Evolutionary conservation across 1,140 invertebrate genomes (phyloP).

Genomic region (Drosophila pandora): DNA sequence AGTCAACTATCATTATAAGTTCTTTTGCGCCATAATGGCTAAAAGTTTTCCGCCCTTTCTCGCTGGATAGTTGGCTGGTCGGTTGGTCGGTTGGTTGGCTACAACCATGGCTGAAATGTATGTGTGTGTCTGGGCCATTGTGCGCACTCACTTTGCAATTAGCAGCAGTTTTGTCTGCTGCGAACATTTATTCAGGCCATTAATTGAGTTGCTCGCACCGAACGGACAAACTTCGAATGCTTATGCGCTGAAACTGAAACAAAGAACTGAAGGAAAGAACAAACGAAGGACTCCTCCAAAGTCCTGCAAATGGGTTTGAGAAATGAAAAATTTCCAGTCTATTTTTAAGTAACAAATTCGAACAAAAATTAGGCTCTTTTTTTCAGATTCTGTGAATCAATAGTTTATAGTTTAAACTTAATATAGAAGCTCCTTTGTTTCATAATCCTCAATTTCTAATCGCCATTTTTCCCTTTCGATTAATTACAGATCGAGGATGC

Average conservation of each 20-base stretch:
- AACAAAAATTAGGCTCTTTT: not conserved
- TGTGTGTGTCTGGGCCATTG: constrained; percentile 49
- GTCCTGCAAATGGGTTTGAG: constrained; percentile 21
- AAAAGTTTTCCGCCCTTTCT: constrained; percentile 55
- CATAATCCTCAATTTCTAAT: not conserved
- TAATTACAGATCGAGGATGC: constrained; percentile 99
- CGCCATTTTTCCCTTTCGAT: not conserved
- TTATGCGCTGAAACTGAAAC: constrained; percentile 31
- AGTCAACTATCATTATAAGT: constrained; percentile 82
- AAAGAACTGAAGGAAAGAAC: constrained; percentile 15
- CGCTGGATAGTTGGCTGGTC: not conserved
- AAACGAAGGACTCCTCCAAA: constrained; percentile 13
- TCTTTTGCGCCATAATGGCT: constrained; percentile 72
- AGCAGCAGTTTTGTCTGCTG: constrained; percentile 79
- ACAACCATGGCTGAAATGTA: constrained; percentile 8
- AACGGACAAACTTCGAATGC: constrained; percentile 47
- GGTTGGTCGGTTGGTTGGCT: not conserved
- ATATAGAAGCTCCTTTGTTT: not conserved
- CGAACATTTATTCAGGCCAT: constrained; percentile 71
- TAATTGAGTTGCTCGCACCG: constrained; percentile 73
- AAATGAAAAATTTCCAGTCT: constrained; percentile 29
- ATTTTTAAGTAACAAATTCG: constrained; percentile 2
- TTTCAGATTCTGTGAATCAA: no score
- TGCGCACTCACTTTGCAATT: constrained; percentile 71
- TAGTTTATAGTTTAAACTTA: no score